Conservation (phyloP, 2,797 vertebrate species). For the Xenops minutus region DNA sequence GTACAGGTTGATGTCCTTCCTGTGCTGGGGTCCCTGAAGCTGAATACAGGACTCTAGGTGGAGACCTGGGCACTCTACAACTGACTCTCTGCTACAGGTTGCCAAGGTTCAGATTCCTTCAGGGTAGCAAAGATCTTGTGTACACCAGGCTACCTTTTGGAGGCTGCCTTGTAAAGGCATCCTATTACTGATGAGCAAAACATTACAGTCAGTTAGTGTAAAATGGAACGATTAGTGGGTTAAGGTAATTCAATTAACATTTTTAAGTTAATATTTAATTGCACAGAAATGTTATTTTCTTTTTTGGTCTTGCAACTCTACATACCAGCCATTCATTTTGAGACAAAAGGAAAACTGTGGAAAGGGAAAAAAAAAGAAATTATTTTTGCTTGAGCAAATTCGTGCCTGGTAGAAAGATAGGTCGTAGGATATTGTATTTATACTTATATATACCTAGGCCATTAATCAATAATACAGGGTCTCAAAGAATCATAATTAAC, state of each 20-base stretch:
- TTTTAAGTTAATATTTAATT: background rate
- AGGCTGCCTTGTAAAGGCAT: background rate
- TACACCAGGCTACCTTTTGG: background rate
- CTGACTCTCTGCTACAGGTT: background rate
- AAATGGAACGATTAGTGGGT: background rate
- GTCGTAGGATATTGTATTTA: background rate
- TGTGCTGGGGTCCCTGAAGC: background rate
- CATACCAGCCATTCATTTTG: background rate
- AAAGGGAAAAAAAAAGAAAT: background rate
- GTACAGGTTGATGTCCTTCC: background rate
- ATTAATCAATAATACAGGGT: background rate
- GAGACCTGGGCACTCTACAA: fast-evolving
- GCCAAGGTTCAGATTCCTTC: background rate
- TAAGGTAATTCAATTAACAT: background rate
- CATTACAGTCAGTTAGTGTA: background rate
- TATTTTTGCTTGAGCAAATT: background rate
- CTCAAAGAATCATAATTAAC: background rate
- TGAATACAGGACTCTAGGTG: background rate
- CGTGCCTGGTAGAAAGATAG: background rate
- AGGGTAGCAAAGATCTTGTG: background rate
- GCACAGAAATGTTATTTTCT: background rate
- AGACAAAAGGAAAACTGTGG: background rate
- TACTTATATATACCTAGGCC: background rate
- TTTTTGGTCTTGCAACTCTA: background rate
- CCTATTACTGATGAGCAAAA: background rate